phyloP scores from a whole-genome alignment of 1,140 invertebrate species.

The Chymomyza costata region DNA sequence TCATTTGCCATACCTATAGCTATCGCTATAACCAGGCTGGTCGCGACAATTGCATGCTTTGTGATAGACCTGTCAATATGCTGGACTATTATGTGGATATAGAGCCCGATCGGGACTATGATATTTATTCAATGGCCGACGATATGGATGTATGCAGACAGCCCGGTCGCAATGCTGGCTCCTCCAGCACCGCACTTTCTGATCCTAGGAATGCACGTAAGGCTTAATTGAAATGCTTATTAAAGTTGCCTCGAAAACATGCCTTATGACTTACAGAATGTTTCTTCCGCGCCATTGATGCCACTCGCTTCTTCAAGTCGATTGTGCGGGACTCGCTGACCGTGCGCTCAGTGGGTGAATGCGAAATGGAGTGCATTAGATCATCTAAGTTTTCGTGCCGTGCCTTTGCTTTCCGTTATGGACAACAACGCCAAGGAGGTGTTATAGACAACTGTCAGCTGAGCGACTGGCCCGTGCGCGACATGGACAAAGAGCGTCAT shows the following conservation, averaged over 20 bases:
- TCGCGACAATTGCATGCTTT: slow-evolving; percentile 85
- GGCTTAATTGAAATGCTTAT: slow-evolving; percentile 8
- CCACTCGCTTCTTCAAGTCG: slow-evolving; percentile 79
- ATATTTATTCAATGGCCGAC: slow-evolving; percentile 84
- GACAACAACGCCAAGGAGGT: slow-evolving; percentile 79
- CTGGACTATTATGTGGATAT: slow-evolving; percentile 84
- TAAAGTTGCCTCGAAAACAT: no score
- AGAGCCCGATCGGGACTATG: slow-evolving; percentile 84
- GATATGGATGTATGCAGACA: slow-evolving; percentile 77
- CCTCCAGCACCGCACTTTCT: slow-evolving; percentile 52
- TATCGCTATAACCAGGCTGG: slow-evolving; percentile 78
- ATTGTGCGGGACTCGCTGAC: slow-evolving; percentile 80
- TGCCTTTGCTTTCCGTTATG: slow-evolving; percentile 85
- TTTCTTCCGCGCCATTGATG: slow-evolving; percentile 86
- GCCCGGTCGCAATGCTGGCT: slow-evolving; percentile 41
- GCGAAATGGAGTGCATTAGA: slow-evolving; percentile 83
- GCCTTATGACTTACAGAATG: slow-evolving; percentile 83
- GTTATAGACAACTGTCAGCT: slow-evolving; percentile 83
- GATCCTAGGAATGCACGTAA: slow-evolving; percentile 70
- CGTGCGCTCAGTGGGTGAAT: slow-evolving; percentile 83
- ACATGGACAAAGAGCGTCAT: slow-evolving; percentile 79
- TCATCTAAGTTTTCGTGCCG: slow-evolving; percentile 83
- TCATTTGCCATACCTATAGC: slow-evolving; percentile 84
- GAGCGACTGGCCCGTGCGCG: slow-evolving; percentile 82
- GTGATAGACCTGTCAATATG: slow-evolving; percentile 80